These are phyloP conservation scores for Sarcophaga carnaria DNA, from an alignment of 2,888 invertebrate genomes.

Conservation along the genomic window DNA sequence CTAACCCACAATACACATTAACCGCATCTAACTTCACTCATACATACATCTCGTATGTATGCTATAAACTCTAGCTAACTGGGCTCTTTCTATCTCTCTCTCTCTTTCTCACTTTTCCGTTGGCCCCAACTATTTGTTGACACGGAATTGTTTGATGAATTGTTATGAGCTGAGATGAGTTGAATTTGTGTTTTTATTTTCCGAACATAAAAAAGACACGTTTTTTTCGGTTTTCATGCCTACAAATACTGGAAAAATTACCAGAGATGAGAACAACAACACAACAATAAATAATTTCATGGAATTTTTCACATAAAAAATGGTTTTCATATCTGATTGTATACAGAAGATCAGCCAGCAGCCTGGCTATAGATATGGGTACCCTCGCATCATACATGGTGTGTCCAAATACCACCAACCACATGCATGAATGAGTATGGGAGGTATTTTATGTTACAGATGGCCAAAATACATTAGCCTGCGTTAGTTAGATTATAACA, in stretches of 20 bases:
- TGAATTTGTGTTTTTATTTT: slow-evolving; percentile 25
- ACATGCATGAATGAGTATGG: slow-evolving; percentile 39
- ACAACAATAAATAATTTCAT: slow-evolving; percentile 51
- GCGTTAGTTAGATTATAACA: slow-evolving; percentile 4
- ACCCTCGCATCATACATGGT: slow-evolving; percentile 4
- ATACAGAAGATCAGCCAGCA: slow-evolving; percentile 50
- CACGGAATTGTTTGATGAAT: slow-evolving; percentile 58
- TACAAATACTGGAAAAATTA: slow-evolving; percentile 59
- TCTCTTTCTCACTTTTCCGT: neutral
- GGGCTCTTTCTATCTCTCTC: neutral
- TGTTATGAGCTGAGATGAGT: slow-evolving; percentile 44
- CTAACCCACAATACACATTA: slow-evolving; percentile 43
- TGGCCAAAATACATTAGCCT: slow-evolving; percentile 44
- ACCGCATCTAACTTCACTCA: slow-evolving; percentile 26
- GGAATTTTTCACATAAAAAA: slow-evolving; percentile 60
- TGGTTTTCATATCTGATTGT: slow-evolving; percentile 57
- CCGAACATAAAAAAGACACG: slow-evolving; percentile 43
- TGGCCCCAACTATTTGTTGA: slow-evolving; percentile 46
- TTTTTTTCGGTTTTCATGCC: slow-evolving; percentile 30
- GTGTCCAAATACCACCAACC: neutral
- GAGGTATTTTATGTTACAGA: slow-evolving; percentile 52
- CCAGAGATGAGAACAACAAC: slow-evolving; percentile 31
- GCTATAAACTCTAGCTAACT: neutral
- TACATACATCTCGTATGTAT: neutral
- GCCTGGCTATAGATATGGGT: slow-evolving; percentile 1